Conservation (phyloP, 2,113 vertebrate genomes). For the Probosciger aterrimus region DNA sequence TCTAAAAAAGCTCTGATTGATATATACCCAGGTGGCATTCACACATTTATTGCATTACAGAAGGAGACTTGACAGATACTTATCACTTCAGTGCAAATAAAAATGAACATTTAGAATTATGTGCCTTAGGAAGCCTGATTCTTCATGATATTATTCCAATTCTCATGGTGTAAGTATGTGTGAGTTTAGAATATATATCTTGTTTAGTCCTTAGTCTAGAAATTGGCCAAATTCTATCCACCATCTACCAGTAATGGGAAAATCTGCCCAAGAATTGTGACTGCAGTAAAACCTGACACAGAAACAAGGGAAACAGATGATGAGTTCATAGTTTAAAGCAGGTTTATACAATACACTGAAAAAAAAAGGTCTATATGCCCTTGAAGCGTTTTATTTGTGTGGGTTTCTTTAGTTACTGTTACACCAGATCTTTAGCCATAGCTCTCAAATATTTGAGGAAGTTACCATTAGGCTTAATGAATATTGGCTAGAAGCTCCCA, state of each 20-base stretch:
- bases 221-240: not conserved
- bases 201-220: not conserved
- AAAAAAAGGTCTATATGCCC: not conserved
- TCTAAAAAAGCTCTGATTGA: not conserved
- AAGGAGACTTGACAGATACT: not conserved
- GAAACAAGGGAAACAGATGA: not conserved
- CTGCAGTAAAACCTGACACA: not conserved
- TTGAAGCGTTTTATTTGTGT: not conserved
- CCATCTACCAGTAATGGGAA: not conserved
- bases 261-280: not conserved
- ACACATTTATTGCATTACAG: not conserved
- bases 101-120: not conserved
- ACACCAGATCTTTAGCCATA: not conserved
- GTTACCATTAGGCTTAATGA: not conserved
- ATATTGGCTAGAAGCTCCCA: not conserved
- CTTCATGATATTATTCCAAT: not conserved
- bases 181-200: not conserved
- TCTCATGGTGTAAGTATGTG: not conserved
- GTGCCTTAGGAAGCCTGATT: not conserved
- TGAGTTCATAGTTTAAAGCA: not conserved
- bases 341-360: not conserved
- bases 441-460: not conserved
- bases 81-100: constrained; percentile 15
- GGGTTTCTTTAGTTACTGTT: not conserved
- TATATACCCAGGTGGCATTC: not conserved